Conservation (phyloP, 2,888 invertebrate genomes). For the Stratiomys singularior region DNA sequence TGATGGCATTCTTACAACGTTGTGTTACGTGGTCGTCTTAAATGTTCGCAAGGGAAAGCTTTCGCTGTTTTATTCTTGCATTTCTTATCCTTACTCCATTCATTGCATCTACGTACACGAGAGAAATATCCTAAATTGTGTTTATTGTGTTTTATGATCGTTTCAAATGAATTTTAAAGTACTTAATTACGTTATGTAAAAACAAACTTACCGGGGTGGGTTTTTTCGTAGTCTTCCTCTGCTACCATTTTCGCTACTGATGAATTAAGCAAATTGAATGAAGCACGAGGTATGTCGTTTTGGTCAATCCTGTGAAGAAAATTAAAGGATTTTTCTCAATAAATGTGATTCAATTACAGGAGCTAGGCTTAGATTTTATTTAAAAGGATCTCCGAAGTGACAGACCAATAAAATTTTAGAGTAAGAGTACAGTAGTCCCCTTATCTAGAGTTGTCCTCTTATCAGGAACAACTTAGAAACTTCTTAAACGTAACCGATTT, state of each 20-base stretch:
- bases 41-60: background rate
- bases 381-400: too few species aligned
- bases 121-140: background rate
- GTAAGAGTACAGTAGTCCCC: too few species aligned
- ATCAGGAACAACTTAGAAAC: too few species aligned
- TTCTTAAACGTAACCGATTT: too few species aligned
- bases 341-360: too few species aligned
- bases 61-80: background rate
- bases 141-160: background rate
- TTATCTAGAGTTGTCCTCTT: too few species aligned
- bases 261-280: constrained; percentile 84
- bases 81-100: background rate
- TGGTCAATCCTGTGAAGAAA: constrained; percentile 78
- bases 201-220: constrained; percentile 72
- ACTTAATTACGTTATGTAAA: background rate
- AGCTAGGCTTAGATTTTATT: too few species aligned
- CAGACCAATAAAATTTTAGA: too few species aligned
- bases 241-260: constrained; percentile 86
- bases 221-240: constrained; percentile 80
- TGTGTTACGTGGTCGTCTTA: background rate
- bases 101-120: background rate
- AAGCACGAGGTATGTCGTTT: constrained; percentile 74
- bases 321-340: too few species aligned
- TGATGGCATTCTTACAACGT: background rate
- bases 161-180: constrained; percentile 17